Evolutionary conservation across 2,888 invertebrate genomes (phyloP).

Genomic region (Loripinus fragilis): DNA sequence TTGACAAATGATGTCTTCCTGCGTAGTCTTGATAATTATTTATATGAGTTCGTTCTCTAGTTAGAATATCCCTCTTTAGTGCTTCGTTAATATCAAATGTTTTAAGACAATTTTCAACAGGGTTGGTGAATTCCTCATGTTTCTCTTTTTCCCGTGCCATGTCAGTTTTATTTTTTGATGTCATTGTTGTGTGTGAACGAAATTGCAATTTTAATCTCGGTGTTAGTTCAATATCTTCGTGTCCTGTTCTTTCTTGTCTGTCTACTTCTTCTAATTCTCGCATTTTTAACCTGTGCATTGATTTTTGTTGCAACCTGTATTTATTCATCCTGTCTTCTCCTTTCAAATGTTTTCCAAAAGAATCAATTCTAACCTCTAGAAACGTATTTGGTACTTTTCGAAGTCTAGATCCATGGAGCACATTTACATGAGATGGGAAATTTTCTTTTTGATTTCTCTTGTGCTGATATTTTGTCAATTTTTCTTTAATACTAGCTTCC

Average conservation of each 20-base stretch:
- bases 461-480: slow-evolving; percentile 43
- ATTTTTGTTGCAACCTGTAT: slow-evolving; percentile 56
- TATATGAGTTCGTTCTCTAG: slow-evolving; percentile 17
- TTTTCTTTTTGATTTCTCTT: slow-evolving; percentile 41
- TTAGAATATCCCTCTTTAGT: background rate
- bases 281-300: slow-evolving; percentile 57
- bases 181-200: slow-evolving; percentile 39
- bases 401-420: slow-evolving; percentile 36
- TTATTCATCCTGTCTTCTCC: slow-evolving; percentile 47
- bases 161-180: slow-evolving; percentile 22
- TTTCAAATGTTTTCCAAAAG: slow-evolving; percentile 54
- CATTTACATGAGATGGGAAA: slow-evolving; percentile 41
- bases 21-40: slow-evolving; percentile 48
- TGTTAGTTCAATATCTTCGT: slow-evolving; percentile 36
- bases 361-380: slow-evolving; percentile 53
- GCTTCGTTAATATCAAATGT: slow-evolving; percentile 53
- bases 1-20: slow-evolving; percentile 30
- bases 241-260: slow-evolving; percentile 23
- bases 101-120: slow-evolving; percentile 40
- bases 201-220: slow-evolving; percentile 34
- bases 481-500: slow-evolving; percentile 57
- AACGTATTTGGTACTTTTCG: slow-evolving; percentile 53
- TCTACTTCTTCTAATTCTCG: slow-evolving; percentile 42
- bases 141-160: slow-evolving; percentile 15
- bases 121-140: slow-evolving; percentile 19